Conservation (phyloP, 2,797 vertebrate species). For the Myiotriccus ornatus region DNA sequence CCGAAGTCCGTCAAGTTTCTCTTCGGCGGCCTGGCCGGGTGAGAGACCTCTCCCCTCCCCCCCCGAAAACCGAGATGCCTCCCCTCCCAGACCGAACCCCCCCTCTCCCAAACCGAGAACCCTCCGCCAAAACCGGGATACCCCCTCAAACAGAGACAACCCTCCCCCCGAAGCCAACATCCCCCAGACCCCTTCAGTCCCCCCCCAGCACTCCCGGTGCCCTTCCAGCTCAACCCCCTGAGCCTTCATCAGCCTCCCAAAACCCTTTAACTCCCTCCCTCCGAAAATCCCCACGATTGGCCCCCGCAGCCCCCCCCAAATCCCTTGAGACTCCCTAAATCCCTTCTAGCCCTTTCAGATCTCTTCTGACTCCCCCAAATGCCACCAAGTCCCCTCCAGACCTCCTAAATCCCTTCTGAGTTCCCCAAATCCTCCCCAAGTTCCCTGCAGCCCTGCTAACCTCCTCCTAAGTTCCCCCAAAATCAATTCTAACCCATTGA, state of each 20-base stretch:
- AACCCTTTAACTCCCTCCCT: too few species aligned
- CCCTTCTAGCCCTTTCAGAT: background rate
- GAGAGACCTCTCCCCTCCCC: background rate
- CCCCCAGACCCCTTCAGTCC: too few species aligned
- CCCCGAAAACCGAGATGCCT: too few species aligned
- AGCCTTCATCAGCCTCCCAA: background rate
- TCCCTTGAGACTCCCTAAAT: too few species aligned
- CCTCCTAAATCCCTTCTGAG: too few species aligned
- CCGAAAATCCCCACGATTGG: background rate
- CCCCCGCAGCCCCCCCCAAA: background rate
- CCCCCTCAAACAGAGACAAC: too few species aligned
- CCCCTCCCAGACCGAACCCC: background rate
- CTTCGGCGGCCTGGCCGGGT: background rate
- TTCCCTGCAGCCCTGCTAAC: too few species aligned
- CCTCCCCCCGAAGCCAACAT: too few species aligned
- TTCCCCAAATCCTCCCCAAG: too few species aligned
- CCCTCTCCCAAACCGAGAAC: background rate
- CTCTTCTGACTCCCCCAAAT: too few species aligned
- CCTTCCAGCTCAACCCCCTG: too few species aligned
- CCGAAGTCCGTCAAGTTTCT: background rate
- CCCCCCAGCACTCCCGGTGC: too few species aligned
- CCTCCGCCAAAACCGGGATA: background rate
- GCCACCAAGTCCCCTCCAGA: background rate
- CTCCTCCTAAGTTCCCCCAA: background rate
- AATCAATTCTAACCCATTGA: background rate